These are phyloP conservation scores for Cryptophagus acutangulus DNA, from an alignment of 2,888 invertebrate species.

Conservation along the genomic window DNA sequence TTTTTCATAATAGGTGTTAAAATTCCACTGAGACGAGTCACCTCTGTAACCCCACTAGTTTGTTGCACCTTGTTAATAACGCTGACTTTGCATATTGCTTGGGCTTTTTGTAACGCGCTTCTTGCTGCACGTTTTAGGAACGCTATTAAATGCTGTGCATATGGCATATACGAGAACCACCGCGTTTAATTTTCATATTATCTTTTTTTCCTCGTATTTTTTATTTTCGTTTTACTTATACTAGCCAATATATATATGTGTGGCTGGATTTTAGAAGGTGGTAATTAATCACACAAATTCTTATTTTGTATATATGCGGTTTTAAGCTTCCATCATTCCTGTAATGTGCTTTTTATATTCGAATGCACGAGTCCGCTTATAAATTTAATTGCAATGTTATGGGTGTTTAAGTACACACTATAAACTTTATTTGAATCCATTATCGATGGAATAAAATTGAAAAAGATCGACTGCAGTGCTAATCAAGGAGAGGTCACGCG, in stretches of 20 bases:
- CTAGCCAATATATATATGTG: slow-evolving; percentile 31
- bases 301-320: slow-evolving; percentile 11
- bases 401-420: no score
- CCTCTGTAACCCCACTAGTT: slow-evolving; percentile 37
- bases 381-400: no score
- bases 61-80: slow-evolving; percentile 48
- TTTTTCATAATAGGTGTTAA: no score
- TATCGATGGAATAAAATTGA: no score
- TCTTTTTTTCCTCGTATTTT: slow-evolving; percentile 25
- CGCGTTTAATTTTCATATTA: slow-evolving; percentile 42
- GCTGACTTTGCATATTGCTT: slow-evolving; percentile 47
- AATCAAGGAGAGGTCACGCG: no score
- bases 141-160: slow-evolving; percentile 42
- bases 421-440: no score
- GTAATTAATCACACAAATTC: slow-evolving; percentile 31
- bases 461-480: no score
- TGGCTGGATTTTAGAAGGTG: slow-evolving; percentile 32
- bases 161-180: slow-evolving; percentile 40
- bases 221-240: slow-evolving; percentile 9
- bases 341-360: no score
- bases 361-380: no score
- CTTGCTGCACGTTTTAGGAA: slow-evolving; percentile 42
- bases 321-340: slow-evolving; percentile 4
- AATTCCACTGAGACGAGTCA: no score
- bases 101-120: slow-evolving; percentile 37